These are phyloP conservation scores for Cylloceria caligata DNA, from an alignment of 2,888 invertebrate genomes.

Conservation along the genomic window DNA sequence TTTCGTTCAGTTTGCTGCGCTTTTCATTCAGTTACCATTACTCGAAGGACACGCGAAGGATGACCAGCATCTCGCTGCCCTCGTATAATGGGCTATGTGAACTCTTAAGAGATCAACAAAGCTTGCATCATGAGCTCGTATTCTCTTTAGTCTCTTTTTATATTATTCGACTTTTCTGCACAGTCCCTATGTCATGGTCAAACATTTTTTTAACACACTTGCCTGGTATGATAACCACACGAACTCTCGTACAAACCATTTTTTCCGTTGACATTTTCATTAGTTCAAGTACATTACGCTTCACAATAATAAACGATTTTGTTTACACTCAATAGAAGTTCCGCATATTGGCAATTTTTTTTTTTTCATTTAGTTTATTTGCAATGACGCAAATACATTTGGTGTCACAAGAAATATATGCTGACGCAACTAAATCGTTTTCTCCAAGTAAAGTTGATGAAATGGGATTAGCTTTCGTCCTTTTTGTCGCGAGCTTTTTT, in stretches of 20 bases:
- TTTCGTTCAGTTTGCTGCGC: conserved; percentile 7
- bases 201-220: neutral
- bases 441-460: too few species aligned
- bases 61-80: too few species aligned
- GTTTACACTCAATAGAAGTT: too few species aligned
- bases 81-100: neutral
- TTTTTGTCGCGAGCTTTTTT: neutral
- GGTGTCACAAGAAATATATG: too few species aligned
- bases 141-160: conserved; percentile 1
- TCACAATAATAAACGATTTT: too few species aligned
- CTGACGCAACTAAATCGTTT: too few species aligned
- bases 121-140: conserved; percentile 9
- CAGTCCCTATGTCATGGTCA: neutral
- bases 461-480: neutral
- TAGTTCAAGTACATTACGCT: too few species aligned
- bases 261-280: neutral
- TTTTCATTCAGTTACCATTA: conserved; percentile 47
- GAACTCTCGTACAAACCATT: too few species aligned
- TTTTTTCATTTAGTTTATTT: too few species aligned
- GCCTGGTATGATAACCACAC: neutral
- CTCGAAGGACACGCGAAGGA: conserved; percentile 37
- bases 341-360: too few species aligned
- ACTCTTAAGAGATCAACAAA: conserved; percentile 22
- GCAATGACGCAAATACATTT: too few species aligned
- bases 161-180: neutral